Conservation (phyloP, 2,113 vertebrate genomes). For the Colaptes auratus region DNA sequence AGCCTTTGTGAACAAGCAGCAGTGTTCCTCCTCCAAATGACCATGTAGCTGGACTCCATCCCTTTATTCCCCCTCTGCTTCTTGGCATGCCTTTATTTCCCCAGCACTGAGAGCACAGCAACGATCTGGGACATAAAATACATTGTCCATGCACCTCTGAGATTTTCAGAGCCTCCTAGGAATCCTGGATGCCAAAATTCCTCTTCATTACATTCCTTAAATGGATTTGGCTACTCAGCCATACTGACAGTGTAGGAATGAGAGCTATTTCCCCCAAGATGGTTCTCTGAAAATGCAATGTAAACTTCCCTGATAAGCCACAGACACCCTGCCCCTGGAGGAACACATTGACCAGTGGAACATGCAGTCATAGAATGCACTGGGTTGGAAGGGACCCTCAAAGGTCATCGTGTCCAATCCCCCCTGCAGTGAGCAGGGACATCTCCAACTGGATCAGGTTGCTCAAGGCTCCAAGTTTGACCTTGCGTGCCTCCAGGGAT, state of each 20-base stretch:
- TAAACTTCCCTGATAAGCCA: not conserved
- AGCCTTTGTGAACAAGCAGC: not conserved
- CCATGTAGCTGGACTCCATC: not conserved
- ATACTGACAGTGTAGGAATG: constrained; percentile 36
- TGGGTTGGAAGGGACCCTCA: too few relatives aligned
- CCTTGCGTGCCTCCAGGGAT: too few relatives aligned
- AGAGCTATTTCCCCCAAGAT: constrained; percentile 29
- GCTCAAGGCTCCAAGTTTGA: too few relatives aligned
- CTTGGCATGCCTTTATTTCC: not conserved
- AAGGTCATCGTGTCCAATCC: too few relatives aligned
- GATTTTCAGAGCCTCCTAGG: constrained; percentile 15
- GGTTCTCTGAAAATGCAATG: not conserved
- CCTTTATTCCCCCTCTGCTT: not conserved
- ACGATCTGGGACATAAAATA: not conserved
- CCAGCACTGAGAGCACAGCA: not conserved
- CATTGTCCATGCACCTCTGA: not conserved
- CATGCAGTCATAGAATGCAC: not conserved
- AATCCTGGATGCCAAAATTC: not conserved
- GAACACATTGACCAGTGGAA: not conserved
- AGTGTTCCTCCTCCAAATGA: not conserved
- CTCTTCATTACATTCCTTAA: constrained; percentile 45
- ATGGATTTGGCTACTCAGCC: constrained; percentile 12
- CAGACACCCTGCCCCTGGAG: not conserved
- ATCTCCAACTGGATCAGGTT: too few relatives aligned
- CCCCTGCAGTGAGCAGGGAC: too few relatives aligned